phyloP scores from a whole-genome alignment of 2,113 vertebrate species.

The Furnarius figulus region DNA sequence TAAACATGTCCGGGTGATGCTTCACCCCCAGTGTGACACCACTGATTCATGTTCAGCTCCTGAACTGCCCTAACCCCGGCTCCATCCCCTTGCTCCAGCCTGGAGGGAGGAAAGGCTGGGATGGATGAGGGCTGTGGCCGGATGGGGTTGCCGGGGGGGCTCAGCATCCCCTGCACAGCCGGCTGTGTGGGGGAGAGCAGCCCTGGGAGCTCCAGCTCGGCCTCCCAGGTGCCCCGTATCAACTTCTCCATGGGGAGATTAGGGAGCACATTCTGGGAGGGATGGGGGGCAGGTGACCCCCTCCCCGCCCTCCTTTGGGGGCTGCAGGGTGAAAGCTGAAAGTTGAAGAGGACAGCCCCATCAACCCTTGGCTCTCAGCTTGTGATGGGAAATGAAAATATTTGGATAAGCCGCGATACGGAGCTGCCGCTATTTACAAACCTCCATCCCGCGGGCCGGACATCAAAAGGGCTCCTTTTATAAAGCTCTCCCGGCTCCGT shows the following conservation, averaged over 20 bases:
- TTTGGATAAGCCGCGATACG: conserved; percentile 80
- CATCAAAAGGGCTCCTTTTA: conserved; percentile 72
- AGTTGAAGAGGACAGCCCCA: conserved; percentile 73
- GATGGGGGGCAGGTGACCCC: neutral
- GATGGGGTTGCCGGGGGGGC: neutral
- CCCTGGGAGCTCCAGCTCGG: rapidly evolving
- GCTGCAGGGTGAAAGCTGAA: conserved; percentile 58
- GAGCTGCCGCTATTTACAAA: conserved; percentile 79
- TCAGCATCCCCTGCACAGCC: neutral
- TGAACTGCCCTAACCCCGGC: neutral
- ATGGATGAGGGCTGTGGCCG: rapidly evolving
- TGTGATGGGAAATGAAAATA: conserved; percentile 80
- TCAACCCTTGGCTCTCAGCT: conserved; percentile 67
- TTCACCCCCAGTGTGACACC: neutral
- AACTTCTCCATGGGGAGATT: neutral
- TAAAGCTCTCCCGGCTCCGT: conserved; percentile 67
- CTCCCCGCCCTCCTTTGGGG: neutral
- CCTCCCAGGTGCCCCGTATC: neutral
- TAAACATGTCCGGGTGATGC: neutral
- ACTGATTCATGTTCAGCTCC: rapidly evolving
- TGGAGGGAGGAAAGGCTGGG: neutral
- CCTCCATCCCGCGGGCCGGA: conserved; percentile 59
- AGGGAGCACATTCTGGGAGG: neutral
- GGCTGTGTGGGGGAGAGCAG: rapidly evolving
- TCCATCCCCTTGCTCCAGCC: rapidly evolving